Conservation (phyloP, 2,888 invertebrate genomes). For the Ectemnius cavifrons region DNA sequence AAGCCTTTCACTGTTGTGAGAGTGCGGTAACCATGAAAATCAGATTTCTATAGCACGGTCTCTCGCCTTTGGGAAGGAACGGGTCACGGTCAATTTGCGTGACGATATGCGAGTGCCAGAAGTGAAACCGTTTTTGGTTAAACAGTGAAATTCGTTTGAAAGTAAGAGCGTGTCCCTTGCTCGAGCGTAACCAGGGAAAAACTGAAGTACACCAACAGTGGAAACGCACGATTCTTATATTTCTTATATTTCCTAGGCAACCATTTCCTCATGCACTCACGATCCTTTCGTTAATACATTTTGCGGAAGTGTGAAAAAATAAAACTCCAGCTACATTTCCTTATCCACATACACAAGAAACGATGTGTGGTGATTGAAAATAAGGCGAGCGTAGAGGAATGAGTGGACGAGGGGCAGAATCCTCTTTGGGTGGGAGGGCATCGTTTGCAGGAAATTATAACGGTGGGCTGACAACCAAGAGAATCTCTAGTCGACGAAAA, state of each 20-base stretch:
- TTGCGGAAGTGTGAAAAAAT: conserved; percentile 27
- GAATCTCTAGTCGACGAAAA: too few relatives aligned
- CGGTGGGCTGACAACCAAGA: too few relatives aligned
- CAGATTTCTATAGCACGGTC: conserved; percentile 51
- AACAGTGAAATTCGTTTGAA: conserved; percentile 63
- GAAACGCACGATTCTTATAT: background rate
- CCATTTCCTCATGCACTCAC: conserved; percentile 8
- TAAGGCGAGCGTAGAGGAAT: too few relatives aligned
- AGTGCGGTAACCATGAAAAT: conserved; percentile 48
- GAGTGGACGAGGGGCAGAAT: too few relatives aligned
- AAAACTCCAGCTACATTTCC: conserved; percentile 20
- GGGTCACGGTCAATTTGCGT: conserved; percentile 65
- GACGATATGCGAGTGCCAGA: conserved; percentile 40
- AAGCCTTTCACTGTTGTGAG: too few relatives aligned
- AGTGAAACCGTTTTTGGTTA: conserved; percentile 59
- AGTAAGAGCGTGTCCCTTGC: conserved; percentile 51
- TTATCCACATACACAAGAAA: too few relatives aligned
- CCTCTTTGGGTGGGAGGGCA: too few relatives aligned
- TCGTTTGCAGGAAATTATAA: too few relatives aligned
- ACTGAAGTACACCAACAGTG: conserved; percentile 1
- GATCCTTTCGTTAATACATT: conserved; percentile 14
- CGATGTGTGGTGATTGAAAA: too few relatives aligned
- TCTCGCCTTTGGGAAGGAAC: conserved; percentile 22
- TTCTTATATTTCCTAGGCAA: conserved; percentile 1
- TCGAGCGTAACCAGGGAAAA: conserved; percentile 33